Evolutionary conservation across 2,888 invertebrate species (phyloP), one percentile per base, ranked within the genome.

Genomic region (Eupithecia tripunctaria): DNA sequence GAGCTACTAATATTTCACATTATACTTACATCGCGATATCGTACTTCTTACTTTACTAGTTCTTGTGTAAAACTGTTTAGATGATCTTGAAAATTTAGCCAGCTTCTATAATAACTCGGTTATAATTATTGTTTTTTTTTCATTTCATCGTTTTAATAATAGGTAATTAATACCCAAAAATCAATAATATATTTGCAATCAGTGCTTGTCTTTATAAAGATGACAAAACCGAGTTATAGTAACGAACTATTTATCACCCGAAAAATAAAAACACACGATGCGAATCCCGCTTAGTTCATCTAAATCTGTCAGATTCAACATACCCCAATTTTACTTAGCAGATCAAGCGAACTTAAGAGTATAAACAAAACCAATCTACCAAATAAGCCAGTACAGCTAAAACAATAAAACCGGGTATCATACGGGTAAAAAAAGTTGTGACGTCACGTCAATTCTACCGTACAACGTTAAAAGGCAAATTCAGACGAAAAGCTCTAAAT

Each of bases 401-500:
- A 56, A 25, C 5, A 56, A 14, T 1, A 10, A 21, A 25, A 12
- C 14, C 25, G 12, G 21, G 12, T 14, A 25, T 56, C 56, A 56
- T 21, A 51, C 51, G 10, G 21, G 21, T 51, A n/a, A 21, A 47
- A 51, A 56, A 56, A 56, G 21, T 21, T 12, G 21, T 56, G 56
- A 25, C 56, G 56, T 56, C 21, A 56, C 56, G 21, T 25, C 21
- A 5, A 25, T 1, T 56, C 25, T 14, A 56, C 25, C 56, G 29
- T 29, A 60, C 27, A 60, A 60, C 8, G 29, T 60, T 7, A 60
- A 60, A 60, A 25, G 56, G 29, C 29, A 14, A 60, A 60, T 38
- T 64, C 64, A 41, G 36, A 15, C 38, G 38, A 64, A 64, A 21
- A 64, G 38, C 21, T 36, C 64, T 60, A 36, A 36, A 64, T 63